Conservation (phyloP, 2,797 vertebrate species). For the Fratercula arctica region DNA sequence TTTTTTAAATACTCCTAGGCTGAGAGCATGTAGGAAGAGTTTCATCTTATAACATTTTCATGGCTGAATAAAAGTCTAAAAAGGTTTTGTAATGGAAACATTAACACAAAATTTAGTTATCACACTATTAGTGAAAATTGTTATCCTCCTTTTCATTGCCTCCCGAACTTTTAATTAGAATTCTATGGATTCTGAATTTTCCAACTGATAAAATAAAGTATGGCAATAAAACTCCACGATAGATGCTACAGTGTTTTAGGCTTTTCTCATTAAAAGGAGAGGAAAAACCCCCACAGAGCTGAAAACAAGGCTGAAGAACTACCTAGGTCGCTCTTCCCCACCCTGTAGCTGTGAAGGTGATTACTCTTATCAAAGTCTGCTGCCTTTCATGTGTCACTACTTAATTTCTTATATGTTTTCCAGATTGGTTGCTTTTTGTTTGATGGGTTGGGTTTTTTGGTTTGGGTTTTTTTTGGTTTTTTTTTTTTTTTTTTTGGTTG, state of each 20-base stretch:
- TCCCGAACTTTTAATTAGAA: constrained; percentile 28
- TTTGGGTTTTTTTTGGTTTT: too few species aligned
- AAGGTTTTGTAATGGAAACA: neutral
- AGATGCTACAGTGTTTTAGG: neutral
- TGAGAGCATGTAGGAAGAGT: neutral
- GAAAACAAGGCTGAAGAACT: neutral
- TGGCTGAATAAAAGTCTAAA: neutral
- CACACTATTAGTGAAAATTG: neutral
- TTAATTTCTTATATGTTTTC: neutral
- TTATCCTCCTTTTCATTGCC: neutral
- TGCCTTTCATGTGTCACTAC: neutral
- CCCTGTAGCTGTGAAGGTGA: neutral
- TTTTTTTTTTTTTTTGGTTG: neutral
- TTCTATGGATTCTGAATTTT: constrained; percentile 2
- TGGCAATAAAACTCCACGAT: neutral
- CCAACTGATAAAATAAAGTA: constrained; percentile 2
- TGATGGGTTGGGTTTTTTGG: neutral
- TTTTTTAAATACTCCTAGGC: neutral
- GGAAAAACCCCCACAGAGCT: neutral
- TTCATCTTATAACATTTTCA: neutral
- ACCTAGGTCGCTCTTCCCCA: neutral
- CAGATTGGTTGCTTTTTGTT: neutral
- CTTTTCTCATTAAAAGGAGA: neutral
- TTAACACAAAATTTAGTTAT: neutral
- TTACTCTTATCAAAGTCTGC: neutral